A percentile compares a stretch with the other conserved stretches of the same genome.
phyloP scores from a whole-genome alignment of 92 coral and sea anemone species.

The Actinernus sp. region DNA sequence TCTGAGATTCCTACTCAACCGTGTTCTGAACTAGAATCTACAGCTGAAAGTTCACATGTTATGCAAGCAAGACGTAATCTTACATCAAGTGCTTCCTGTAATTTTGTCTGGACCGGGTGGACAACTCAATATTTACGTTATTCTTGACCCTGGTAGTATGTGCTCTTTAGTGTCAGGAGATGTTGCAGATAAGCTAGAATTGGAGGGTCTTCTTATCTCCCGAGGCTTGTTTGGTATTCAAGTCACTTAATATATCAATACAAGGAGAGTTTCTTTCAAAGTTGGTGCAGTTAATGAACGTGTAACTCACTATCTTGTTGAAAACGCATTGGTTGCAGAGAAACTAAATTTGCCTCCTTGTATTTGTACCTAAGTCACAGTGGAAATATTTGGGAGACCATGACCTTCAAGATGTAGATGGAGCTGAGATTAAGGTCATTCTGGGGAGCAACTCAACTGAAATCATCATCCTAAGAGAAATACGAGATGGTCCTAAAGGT shows the following conservation, averaged over 20 bases:
- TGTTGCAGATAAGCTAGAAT: too few species aligned
- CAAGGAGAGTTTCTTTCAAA: slow-evolving; percentile 11
- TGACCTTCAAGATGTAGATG: slow-evolving; percentile 21
- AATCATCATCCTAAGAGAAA: slow-evolving; percentile 47
- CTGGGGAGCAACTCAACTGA: slow-evolving; percentile 28
- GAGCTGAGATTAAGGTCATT: slow-evolving; percentile 13
- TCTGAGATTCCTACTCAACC: too few species aligned
- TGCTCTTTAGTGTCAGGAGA: slow-evolving; percentile 13
- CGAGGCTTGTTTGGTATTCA: too few species aligned
- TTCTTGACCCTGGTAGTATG: slow-evolving; percentile 50
- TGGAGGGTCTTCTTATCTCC: too few species aligned
- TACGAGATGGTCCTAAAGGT: slow-evolving; percentile 43
- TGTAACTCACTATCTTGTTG: slow-evolving; percentile 4
- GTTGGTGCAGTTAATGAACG: slow-evolving; percentile 14
- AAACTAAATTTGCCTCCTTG: too few species aligned
- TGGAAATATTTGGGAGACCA: slow-evolving; percentile 33
- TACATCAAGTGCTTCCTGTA: too few species aligned
- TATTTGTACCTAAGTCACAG: slow-evolving; percentile 1
- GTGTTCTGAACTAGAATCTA: too few species aligned
- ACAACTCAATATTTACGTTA: slow-evolving; percentile 10
- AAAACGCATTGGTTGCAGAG: slow-evolving; percentile 38
- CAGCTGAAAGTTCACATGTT: too few species aligned
- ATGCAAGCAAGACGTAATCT: too few species aligned
- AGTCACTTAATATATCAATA: slow-evolving; percentile 6
- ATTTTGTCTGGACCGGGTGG: slow-evolving; percentile 46